phyloP scores from a whole-genome alignment of 2,113 vertebrate genomes.

The Herpailurus yagouaroundi region DNA sequence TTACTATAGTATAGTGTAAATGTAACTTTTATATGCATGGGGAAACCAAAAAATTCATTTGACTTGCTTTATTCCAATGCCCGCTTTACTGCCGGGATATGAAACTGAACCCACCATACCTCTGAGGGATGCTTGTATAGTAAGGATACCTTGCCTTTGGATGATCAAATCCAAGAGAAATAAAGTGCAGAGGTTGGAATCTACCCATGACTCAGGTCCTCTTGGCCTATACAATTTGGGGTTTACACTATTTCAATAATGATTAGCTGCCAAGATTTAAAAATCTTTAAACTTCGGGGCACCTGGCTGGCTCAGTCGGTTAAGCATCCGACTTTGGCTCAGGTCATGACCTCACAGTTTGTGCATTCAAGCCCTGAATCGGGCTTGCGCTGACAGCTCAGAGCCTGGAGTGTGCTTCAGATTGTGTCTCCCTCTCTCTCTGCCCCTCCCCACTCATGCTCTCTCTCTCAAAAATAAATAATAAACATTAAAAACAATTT shows the following conservation, averaged over 20 bases:
- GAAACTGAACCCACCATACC: background rate
- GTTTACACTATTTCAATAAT: background rate
- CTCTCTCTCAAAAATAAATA: too few relatives aligned
- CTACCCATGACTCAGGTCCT: background rate
- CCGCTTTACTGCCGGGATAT: background rate
- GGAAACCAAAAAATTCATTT: background rate
- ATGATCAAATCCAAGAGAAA: background rate
- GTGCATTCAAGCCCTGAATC: too few relatives aligned
- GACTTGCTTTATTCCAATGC: background rate
- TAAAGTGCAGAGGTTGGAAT: background rate
- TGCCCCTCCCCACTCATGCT: too few relatives aligned
- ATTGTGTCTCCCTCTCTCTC: too few relatives aligned
- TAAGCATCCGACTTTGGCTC: too few relatives aligned
- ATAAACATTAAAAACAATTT: too few relatives aligned
- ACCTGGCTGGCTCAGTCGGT: too few relatives aligned
- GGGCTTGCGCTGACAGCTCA: too few relatives aligned
- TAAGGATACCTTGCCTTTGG: background rate
- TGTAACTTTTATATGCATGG: background rate
- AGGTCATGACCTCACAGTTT: too few relatives aligned
- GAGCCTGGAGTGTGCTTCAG: too few relatives aligned
- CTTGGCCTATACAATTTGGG: background rate
- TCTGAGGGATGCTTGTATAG: background rate
- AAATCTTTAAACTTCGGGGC: background rate
- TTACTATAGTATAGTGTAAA: background rate
- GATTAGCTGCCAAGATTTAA: background rate